Conservation (phyloP, 1,140 invertebrate genomes). For the Drosophila hydei region DNA sequence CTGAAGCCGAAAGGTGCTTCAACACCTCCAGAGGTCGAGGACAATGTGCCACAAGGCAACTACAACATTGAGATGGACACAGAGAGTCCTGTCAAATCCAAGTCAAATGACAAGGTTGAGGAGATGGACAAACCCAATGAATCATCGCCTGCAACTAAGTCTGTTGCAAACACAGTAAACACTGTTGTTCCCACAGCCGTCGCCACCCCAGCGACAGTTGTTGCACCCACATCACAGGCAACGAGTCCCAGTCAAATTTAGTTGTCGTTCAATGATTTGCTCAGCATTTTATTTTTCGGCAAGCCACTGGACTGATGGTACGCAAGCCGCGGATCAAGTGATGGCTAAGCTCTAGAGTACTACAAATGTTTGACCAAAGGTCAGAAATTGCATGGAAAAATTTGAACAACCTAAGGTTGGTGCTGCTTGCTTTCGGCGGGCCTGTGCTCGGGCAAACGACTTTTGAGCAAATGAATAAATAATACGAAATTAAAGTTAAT, state of each 20-base stretch:
- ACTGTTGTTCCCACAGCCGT: conserved; percentile 11
- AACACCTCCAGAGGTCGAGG: conserved; percentile 57
- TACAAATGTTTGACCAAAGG: conserved; percentile 67
- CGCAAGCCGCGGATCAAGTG: conserved; percentile 10
- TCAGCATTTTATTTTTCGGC: conserved; percentile 82
- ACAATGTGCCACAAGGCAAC: conserved; percentile 27
- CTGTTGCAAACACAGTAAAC: conserved; percentile 10
- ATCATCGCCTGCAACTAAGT: conserved; percentile 4
- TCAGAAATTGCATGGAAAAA: conserved; percentile 40
- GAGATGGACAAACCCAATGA: conserved; percentile 33
- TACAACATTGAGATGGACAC: conserved; percentile 57
- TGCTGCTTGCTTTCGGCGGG: conserved; percentile 45
- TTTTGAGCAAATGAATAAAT: conserved; percentile 15
- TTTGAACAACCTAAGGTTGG: conserved; percentile 65
- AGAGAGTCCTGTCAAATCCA: conserved; percentile 35
- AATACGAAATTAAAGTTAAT: conserved; percentile 53
- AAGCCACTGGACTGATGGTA: conserved; percentile 70
- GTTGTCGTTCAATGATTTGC: conserved; percentile 83
- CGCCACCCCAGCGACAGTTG: conserved; percentile 24
- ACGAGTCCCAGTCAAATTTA: conserved; percentile 78
- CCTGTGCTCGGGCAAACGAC: conserved; percentile 35
- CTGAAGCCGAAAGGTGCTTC: conserved; percentile 50
- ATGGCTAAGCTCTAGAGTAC: conserved; percentile 42
- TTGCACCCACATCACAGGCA: conserved; percentile 69
- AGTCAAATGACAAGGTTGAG: conserved; percentile 30